Percentiles rank a stretch among this genome's conserved stretches.
phyloP scores from a whole-genome alignment of 2,888 invertebrate species.

The Craniophora ligustri region DNA sequence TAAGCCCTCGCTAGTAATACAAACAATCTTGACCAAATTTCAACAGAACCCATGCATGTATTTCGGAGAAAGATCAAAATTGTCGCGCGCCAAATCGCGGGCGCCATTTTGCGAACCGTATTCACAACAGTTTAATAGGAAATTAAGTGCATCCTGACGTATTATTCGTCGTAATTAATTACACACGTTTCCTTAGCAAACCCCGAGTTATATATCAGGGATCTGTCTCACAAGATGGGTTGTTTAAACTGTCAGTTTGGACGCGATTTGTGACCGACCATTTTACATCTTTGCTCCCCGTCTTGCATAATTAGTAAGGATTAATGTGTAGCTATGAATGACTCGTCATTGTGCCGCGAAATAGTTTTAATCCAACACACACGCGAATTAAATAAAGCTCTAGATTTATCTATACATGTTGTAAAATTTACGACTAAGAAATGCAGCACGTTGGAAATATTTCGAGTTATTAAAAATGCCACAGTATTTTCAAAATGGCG shows the following conservation, averaged over 20 bases:
- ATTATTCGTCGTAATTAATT: constrained; percentile 86
- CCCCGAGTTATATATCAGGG: constrained; percentile 81
- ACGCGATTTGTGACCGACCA: constrained; percentile 85
- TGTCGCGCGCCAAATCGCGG: constrained; percentile 43
- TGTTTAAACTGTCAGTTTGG: constrained; percentile 85
- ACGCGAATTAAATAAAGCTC: constrained; percentile 52
- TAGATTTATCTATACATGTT: constrained; percentile 49
- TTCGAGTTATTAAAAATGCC: constrained; percentile 36
- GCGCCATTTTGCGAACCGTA: constrained; percentile 71
- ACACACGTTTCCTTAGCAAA: constrained; percentile 79
- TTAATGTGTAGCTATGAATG: constrained; percentile 84
- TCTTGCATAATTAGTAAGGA: constrained; percentile 87
- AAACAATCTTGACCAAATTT: constrained; percentile 26
- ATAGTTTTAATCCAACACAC: constrained; percentile 70
- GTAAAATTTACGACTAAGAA: constrained; percentile 39
- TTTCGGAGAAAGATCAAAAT: constrained; percentile 54
- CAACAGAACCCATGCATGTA: constrained; percentile 26
- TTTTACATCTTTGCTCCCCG: constrained; percentile 85
- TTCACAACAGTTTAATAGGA: constrained; percentile 81
- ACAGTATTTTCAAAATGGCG: constrained; percentile 22
- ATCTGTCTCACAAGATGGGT: constrained; percentile 84
- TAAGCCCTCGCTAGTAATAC: constrained; percentile 2
- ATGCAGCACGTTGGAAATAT: constrained; percentile 29
- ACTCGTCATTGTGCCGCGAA: constrained; percentile 77
- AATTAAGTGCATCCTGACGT: constrained; percentile 85